Evolutionary conservation across 2,888 invertebrate genomes (phyloP).

Genomic region (Diabrotica balteata): DNA sequence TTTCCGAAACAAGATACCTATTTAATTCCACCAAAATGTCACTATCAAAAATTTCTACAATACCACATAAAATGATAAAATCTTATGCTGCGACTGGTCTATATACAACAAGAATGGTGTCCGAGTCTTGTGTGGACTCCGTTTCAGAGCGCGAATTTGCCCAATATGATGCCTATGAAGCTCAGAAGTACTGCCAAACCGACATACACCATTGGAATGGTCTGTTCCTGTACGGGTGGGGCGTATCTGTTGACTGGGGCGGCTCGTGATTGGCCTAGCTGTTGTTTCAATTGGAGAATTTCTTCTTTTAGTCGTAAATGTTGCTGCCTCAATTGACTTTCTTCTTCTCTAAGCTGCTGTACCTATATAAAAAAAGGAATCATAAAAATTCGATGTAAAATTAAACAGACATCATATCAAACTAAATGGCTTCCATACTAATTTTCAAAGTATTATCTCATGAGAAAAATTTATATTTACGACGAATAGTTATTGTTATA

Average conservation of each 20-base stretch:
- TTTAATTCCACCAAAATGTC: constrained; percentile 13
- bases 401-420: no score
- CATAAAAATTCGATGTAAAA: no score
- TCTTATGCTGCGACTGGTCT: constrained; percentile 22
- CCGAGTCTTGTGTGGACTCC: constrained; percentile 16
- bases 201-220: constrained; percentile 69
- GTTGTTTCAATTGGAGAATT: constrained; percentile 67
- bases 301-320: constrained; percentile 84
- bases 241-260: constrained; percentile 63
- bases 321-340: constrained; percentile 82
- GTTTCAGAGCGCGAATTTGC: constrained; percentile 83
- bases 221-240: constrained; percentile 66
- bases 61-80: constrained; percentile 21
- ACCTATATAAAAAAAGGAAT: constrained; percentile 61
- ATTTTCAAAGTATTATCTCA: no score
- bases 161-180: constrained; percentile 77
- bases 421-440: no score
- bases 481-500: no score
- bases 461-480: no score
- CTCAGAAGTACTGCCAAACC: constrained; percentile 73
- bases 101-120: constrained; percentile 30
- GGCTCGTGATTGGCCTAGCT: constrained; percentile 50
- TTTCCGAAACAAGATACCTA: background rate
- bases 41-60: constrained; percentile 29
- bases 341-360: constrained; percentile 78